These are phyloP conservation scores for Pseudorectes ferrugineus DNA, from an alignment of 2,113 vertebrate species.

Conservation along the genomic window DNA sequence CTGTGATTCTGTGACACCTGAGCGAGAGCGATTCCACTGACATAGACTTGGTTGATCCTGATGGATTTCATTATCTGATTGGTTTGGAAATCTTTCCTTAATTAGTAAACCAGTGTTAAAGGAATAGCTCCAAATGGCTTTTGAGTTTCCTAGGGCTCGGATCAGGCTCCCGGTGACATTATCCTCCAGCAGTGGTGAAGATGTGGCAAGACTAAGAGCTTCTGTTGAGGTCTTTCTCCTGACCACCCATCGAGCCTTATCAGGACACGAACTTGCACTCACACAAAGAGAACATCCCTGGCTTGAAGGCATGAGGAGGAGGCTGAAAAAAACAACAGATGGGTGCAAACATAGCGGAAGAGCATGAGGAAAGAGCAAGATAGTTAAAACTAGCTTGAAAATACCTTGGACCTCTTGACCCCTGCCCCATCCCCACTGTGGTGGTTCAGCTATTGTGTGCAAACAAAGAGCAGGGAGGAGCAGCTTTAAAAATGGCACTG, in stretches of 20 bases:
- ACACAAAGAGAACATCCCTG: background rate
- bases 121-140: background rate
- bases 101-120: background rate
- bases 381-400: background rate
- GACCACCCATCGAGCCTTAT: background rate
- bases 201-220: background rate
- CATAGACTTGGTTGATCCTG: background rate
- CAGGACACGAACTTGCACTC: background rate
- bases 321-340: background rate
- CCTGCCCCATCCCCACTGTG: background rate
- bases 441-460: background rate
- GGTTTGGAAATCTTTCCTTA: background rate
- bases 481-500: background rate
- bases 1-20: background rate
- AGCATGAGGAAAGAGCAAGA: background rate
- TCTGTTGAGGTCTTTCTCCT: background rate
- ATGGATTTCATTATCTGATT: background rate
- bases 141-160: background rate
- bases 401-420: background rate
- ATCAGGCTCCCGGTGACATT: background rate
- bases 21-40: background rate
- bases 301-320: background rate
- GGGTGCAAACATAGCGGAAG: background rate
- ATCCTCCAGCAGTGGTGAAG: background rate
- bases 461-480: slow-evolving; percentile 1